Evolutionary conservation across 1,140 invertebrate genomes (phyloP).

Genomic region (Drosophila sp.): DNA sequence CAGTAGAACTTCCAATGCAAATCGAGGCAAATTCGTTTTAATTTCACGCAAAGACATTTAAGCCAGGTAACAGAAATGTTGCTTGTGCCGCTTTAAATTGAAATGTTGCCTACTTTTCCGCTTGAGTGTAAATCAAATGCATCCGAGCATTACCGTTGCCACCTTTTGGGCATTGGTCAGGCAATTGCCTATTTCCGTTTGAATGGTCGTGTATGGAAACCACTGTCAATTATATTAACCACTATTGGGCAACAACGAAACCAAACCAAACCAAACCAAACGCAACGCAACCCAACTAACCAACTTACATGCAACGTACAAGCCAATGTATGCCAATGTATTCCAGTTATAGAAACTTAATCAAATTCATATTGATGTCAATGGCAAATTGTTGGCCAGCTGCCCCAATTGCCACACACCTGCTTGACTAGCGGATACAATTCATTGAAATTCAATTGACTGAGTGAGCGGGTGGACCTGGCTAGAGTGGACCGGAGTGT

Average conservation of each 20-base stretch:
- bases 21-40: too few species aligned
- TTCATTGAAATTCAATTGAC: conserved; percentile 76
- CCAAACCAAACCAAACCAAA: too few species aligned
- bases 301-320: not conserved
- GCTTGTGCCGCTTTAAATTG: not conserved
- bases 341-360: conserved; percentile 44
- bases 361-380: conserved; percentile 72
- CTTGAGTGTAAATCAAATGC: conserved; percentile 7
- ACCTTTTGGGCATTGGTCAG: conserved; percentile 4
- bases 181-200: conserved; percentile 5
- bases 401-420: conserved; percentile 45
- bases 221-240: conserved; percentile 11
- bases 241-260: not conserved
- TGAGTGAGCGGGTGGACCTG: not conserved
- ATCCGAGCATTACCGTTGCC: not conserved
- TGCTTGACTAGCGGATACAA: conserved; percentile 36
- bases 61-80: too few species aligned
- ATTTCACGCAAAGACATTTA: too few species aligned
- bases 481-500: conserved; percentile 4
- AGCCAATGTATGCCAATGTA: conserved; percentile 18
- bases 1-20: too few species aligned
- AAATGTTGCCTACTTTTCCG: conserved; percentile 19
- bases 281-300: not conserved
- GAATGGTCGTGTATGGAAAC: not conserved
- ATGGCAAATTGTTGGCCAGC: conserved; percentile 28